Conservation (phyloP, 2,797 vertebrate genomes). For the Melanogrammus aeglefinus region DNA sequence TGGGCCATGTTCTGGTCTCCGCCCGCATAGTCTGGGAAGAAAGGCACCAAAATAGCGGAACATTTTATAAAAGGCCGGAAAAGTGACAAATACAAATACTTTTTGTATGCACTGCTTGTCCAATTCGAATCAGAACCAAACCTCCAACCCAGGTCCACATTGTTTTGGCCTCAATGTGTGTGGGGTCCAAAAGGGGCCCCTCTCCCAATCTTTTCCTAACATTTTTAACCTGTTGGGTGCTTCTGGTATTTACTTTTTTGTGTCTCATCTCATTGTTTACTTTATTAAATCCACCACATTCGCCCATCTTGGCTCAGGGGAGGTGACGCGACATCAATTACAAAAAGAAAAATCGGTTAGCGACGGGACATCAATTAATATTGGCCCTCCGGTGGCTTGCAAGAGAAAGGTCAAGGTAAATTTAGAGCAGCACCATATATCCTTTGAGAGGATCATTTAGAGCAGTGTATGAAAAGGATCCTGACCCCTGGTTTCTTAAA, state of each 20-base stretch:
- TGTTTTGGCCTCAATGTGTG: slow-evolving; percentile 57
- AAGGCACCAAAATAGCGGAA: no score
- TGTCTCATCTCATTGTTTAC: slow-evolving; percentile 22
- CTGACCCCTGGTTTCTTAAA: no score
- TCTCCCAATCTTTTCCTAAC: slow-evolving; percentile 26
- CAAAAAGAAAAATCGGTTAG: neutral
- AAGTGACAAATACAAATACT: no score
- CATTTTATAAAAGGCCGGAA: no score
- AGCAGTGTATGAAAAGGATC: neutral
- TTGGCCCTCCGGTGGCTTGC: neutral
- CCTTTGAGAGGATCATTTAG: slow-evolving; percentile 22
- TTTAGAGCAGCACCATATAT: neutral
- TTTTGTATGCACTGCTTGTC: no score
- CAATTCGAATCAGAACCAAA: no score
- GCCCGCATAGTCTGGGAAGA: no score
- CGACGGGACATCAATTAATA: slow-evolving; percentile 44
- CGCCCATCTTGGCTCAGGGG: slow-evolving; percentile 10
- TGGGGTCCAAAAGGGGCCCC: neutral
- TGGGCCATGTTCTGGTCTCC: no score
- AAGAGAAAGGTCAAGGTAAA: slow-evolving; percentile 8
- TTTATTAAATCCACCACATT: slow-evolving; percentile 18
- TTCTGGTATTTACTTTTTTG: slow-evolving; percentile 34
- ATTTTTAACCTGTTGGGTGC: slow-evolving; percentile 9
- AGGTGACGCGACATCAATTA: slow-evolving; percentile 28
- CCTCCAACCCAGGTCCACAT: slow-evolving; percentile 10